Conservation (phyloP, 2,888 invertebrate species). For the Creontiades dilutus region DNA sequence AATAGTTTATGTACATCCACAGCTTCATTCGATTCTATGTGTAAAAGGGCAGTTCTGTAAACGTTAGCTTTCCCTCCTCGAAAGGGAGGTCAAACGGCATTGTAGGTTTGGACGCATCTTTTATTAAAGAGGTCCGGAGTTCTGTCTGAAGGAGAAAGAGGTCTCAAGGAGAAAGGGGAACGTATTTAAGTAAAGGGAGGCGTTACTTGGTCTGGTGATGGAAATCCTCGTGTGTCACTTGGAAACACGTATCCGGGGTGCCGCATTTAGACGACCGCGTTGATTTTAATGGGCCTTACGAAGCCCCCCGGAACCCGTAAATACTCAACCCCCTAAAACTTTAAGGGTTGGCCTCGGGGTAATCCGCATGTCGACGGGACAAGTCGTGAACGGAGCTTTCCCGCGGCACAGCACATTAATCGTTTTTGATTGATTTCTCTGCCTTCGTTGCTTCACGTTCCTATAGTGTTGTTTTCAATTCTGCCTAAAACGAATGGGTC, state of each 20-base stretch:
- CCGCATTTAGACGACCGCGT: slow-evolving; percentile 26
- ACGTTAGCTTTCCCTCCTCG: too few species aligned
- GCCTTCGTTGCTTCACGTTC: background rate
- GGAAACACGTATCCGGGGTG: slow-evolving; percentile 7
- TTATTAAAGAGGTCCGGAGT: background rate
- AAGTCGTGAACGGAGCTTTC: background rate
- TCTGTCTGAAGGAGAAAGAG: background rate
- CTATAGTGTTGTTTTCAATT: background rate
- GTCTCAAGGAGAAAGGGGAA: background rate
- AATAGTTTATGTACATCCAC: too few species aligned
- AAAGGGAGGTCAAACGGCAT: background rate
- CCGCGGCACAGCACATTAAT: background rate
- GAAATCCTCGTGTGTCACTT: slow-evolving; percentile 27
- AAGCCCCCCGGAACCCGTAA: background rate
- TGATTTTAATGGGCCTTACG: slow-evolving; percentile 29
- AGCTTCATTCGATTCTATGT: too few species aligned
- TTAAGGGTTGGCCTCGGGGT: slow-evolving; percentile 6
- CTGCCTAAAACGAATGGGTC: background rate
- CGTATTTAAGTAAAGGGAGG: background rate
- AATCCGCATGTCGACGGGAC: slow-evolving; percentile 10
- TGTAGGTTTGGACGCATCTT: background rate
- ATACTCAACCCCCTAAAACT: background rate
- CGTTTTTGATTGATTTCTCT: background rate
- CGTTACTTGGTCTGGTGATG: background rate
- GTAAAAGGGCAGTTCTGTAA: too few species aligned